Evolutionary conservation across 2,888 invertebrate species (phyloP), one percentile per base, ranked within the genome.

Genomic region (Polydrusus cervinus): DNA sequence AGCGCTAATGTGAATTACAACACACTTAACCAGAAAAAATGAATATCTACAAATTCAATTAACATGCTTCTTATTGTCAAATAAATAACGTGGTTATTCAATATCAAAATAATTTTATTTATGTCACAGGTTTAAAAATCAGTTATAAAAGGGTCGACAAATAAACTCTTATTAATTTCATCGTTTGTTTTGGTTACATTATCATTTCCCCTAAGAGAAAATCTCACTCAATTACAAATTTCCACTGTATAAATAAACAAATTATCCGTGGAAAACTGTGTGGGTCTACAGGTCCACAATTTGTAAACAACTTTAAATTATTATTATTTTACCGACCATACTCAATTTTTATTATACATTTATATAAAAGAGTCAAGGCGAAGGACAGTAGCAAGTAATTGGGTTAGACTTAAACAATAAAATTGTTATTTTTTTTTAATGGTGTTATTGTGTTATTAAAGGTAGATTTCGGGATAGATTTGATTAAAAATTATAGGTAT

Each of bases 361-460:
- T 69, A 51, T 55, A 55, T 62, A 30, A n/a, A n/a, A 30, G 62
- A 55, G 70, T 61, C 70, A 70, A 70, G 70, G 70, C 51, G 70
- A 70, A 70, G 70, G 70, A 61, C 70, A 5, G n/a, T n/a, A 25
- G 49, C 1, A 6, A 47, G 20, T 65, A 65, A 65, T 34, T 65
- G 34, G 65, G 65, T 65, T 65, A 65, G 14, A 34, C 20, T 65
- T 65, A 65, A 10, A 34, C 20, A 11, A 30, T 65, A 65, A 65
- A 65, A 25, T 49, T 65, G 49, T 43, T 61, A 55, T 30, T 55
- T 55, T 55, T 55, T 55, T 55, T 55, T 25, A 20, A 51, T n/a
- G n/a, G n/a, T n/a, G 14, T 55, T 55, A 30, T 30, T 55, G 55
- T n/a, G 55, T 55, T 55, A 30, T 55, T 55, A 55, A 34, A 55